phyloP scores from a whole-genome alignment of 2,113 vertebrate genomes.

The Conger conger region DNA sequence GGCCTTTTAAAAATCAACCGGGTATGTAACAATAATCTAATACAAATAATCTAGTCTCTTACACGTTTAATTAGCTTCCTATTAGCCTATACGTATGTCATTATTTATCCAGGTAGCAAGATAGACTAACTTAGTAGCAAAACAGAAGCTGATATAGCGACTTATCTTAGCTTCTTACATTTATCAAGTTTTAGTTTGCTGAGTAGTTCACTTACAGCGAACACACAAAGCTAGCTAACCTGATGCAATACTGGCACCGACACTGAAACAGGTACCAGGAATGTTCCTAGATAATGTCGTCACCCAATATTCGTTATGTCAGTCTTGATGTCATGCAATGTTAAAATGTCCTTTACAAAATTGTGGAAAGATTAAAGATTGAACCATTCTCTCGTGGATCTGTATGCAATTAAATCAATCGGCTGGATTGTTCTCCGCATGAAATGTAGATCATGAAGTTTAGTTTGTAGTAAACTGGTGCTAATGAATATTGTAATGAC shows the following conservation, averaged over 20 bases:
- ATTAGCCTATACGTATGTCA: no score
- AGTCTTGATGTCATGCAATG: background rate
- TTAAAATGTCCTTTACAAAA: background rate
- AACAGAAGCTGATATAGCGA: no score
- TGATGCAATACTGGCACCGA: no score
- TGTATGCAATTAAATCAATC: no score
- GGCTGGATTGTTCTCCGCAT: background rate
- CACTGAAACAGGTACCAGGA: background rate
- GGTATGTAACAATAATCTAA: conserved; percentile 3
- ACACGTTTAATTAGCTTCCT: no score
- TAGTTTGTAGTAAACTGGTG: background rate
- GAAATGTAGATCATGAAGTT: background rate
- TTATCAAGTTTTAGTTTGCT: background rate
- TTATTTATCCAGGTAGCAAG: background rate
- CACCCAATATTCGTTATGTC: background rate
- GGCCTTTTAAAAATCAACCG: background rate
- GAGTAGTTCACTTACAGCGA: background rate
- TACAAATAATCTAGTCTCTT: no score
- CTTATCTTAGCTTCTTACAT: background rate
- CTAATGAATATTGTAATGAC: background rate
- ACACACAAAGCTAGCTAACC: background rate
- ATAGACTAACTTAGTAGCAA: no score
- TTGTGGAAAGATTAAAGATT: no score
- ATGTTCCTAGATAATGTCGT: background rate
- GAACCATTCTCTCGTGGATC: no score